These are phyloP conservation scores for Xenopus laevis DNA, from an alignment of 2,113 vertebrate genomes.

Conservation along the genomic window DNA sequence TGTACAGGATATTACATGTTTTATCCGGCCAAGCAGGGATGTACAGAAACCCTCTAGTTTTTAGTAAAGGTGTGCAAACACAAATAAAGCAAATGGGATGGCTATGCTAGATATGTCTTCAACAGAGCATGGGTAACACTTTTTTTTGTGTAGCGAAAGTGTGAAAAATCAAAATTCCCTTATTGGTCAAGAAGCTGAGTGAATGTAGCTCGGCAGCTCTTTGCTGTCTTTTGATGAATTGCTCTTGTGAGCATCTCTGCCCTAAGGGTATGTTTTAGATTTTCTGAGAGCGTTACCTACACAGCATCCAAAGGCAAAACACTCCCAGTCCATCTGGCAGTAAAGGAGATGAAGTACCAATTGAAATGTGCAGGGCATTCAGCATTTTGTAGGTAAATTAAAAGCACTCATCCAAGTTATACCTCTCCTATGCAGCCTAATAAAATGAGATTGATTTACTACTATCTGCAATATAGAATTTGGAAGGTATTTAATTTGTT, in stretches of 20 bases:
- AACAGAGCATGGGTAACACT: no score
- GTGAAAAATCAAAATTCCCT: no score
- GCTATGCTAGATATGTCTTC: no score
- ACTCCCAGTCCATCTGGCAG: conserved; percentile 31
- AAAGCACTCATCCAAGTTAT: conserved; percentile 6
- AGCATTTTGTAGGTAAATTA: conserved; percentile 16
- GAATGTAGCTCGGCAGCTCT: conserved; percentile 19
- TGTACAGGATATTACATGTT: no score
- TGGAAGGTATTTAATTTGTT: neutral
- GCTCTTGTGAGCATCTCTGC: neutral
- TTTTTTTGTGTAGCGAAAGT: no score
- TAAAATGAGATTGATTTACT: conserved; percentile 7
- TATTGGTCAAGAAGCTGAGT: neutral
- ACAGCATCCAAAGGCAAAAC: conserved; percentile 24
- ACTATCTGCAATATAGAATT: neutral
- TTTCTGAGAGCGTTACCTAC: conserved; percentile 33
- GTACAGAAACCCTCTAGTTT: no score
- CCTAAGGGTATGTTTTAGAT: conserved; percentile 28
- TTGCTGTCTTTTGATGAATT: conserved; percentile 21
- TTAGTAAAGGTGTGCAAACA: no score
- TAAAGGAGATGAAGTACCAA: conserved; percentile 14
- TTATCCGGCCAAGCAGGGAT: no score
- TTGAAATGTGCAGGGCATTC: conserved; percentile 9
- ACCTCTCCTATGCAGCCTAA: conserved; percentile 1
- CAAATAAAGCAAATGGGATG: no score